Base-by-base conservation (phyloP, 2,797 vertebrate species). In the Callimico goeldii region DNA sequence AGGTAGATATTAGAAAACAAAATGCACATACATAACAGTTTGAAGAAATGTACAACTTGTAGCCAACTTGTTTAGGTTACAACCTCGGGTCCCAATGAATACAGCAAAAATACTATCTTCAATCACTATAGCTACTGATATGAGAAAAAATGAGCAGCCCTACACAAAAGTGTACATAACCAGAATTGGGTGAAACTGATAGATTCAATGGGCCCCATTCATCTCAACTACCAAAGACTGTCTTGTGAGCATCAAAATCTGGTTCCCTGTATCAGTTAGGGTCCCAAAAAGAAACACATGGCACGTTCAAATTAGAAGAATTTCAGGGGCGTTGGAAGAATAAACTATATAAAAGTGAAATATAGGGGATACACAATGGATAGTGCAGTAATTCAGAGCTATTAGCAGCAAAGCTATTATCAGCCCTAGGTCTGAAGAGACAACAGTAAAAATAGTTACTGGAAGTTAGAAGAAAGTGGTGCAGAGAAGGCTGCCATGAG, bases 31-130 rank as follows among this genome's bases (percentile, higher is more conserved):
- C 5, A 70, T 30, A 89, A 48, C n/a, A 77, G 70, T 72, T 77
- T 77, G 17, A 86, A 89, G 36, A 95, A 90, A 43, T 81, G 30
- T 96, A 73, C 95, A 84, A 88, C 14, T 80, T 92, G 3, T 90
- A 96, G n/a, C 36, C 79, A 89, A 48, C 17, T 92, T 61, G 61
- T 96, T 90, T 67, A 87, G 70, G 58, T 36, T 67, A 86, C 17
- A 91, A 80, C 4, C 26, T 85, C 46, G 46, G 48, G 85, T 91
- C 5, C 46, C 52, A 75, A 26, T 36, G 10, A 61, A 61, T 7
- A 79, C 12, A 22, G 7, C 70, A 76, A 88, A 94, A 93, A 61
- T 41, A 89, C 48, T 58, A 17, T 76, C 15, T 24, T 76, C 76
- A 75, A 41, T 22, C n/a, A 33, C 75, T 91, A 41, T 55, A 33